Evolutionary conservation across 2,888 invertebrate species (phyloP).

Genomic region (Ophraella communa): DNA sequence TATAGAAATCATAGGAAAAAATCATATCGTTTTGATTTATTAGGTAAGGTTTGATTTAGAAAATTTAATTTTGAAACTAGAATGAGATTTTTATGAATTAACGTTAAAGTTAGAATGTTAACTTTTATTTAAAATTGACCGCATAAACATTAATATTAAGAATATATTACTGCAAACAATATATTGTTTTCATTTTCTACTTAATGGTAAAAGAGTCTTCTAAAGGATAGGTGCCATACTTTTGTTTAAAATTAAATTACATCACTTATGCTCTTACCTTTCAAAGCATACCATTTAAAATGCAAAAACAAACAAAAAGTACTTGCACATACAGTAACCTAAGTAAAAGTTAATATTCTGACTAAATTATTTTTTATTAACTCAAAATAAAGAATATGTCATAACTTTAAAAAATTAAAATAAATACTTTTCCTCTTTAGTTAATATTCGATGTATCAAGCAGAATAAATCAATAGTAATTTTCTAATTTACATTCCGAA

Average conservation of each 20-base stretch:
- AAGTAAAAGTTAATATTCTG: not conserved
- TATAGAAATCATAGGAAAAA: constrained; percentile 82
- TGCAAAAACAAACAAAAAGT: not conserved
- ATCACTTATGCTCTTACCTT: too few species aligned
- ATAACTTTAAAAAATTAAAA: not conserved
- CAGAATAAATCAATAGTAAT: too few species aligned
- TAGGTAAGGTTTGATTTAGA: constrained; percentile 67
- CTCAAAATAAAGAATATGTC: not conserved
- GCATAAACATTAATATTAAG: not conserved
- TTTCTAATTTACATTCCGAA: too few species aligned
- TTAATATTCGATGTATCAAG: not conserved
- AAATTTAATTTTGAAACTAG: not conserved
- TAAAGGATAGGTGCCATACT: too few species aligned
- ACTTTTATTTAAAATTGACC: not conserved
- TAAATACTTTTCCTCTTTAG: not conserved
- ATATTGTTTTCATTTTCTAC: not conserved
- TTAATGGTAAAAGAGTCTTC: too few species aligned
- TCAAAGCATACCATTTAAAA: too few species aligned
- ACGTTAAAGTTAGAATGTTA: not conserved
- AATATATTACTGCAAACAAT: not conserved
- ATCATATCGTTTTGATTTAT: constrained; percentile 71
- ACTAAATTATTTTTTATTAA: not conserved
- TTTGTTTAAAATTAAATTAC: too few species aligned
- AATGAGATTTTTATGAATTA: not conserved
- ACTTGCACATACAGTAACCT: not conserved